phyloP scores from a whole-genome alignment of 2,113 vertebrate genomes.

The Rhabdomys dilectus region DNA sequence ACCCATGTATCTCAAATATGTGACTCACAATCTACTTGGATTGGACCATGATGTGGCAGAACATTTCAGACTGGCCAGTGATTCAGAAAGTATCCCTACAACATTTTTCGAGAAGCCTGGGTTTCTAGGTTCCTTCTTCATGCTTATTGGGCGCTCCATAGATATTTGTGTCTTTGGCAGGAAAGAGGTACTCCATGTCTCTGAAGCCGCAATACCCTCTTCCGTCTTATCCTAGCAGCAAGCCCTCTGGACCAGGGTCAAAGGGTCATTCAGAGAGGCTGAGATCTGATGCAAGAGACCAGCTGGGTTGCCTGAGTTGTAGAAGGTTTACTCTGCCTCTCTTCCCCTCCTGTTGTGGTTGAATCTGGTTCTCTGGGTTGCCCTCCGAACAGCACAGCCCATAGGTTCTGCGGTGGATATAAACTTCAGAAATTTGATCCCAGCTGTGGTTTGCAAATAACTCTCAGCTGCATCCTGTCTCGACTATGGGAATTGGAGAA shows the following conservation, averaged over 20 bases:
- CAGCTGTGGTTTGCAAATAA: conserved; percentile 67
- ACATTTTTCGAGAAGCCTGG: not conserved
- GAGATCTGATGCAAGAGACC: not conserved
- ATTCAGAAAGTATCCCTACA: not conserved
- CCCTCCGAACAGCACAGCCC: not conserved
- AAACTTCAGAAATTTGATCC: conserved; percentile 53
- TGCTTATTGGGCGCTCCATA: not conserved
- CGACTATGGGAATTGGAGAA: conserved; percentile 2
- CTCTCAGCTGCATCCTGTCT: conserved; percentile 66
- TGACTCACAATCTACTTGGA: not conserved
- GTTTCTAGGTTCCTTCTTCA: not conserved
- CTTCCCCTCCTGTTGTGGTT: not conserved
- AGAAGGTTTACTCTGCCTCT: not conserved
- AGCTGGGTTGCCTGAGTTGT: not conserved
- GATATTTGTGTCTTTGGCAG: not conserved
- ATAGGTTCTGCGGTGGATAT: conserved; percentile 23
- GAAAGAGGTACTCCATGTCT: not conserved
- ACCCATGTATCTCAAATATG: not conserved
- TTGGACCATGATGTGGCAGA: not conserved
- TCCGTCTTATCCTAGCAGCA: not conserved
- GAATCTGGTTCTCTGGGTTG: conserved; percentile 21
- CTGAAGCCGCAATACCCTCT: not conserved
- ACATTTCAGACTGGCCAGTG: not conserved
- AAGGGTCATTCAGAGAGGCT: not conserved
- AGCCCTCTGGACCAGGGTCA: not conserved